Base-by-base conservation (phyloP, 2,113 vertebrate species). In the Pomatostomus ruficeps region DNA sequence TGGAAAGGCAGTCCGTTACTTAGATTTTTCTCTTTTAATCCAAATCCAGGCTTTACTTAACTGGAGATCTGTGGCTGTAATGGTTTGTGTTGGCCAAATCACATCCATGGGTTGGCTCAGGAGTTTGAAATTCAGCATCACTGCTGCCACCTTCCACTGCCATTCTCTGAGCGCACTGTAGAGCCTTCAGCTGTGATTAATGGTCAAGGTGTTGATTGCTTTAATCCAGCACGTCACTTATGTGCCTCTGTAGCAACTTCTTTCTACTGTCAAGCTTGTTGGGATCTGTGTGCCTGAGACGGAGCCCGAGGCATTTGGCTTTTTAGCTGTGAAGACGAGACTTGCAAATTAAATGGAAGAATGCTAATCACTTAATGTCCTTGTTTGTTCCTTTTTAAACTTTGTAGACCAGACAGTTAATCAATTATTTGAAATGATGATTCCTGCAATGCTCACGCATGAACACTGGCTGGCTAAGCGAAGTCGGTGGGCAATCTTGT, bases 361-460 rank as follows among this genome's bases (percentile, higher is more conserved):
- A 98, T 97, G 97, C 97, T 98, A 97, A 98, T 98, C 92, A 92
- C 95, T 90, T 91, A 25, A 83, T 93, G 98, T 97, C 98, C 98
- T 98, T 98, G 98, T 97, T 98, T 97, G 97, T 96, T 98, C 97
- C 96, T 97, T 97, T 97, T 96, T 94, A 97, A 98, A 97, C 96
- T 97, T 98, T 91, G 85, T 86, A 36, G 95, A 18, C 91, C 61
- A 77, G 98, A 98, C 98, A 98, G 97, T 93, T 98, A 98, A 98
- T 98, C 98, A 98, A 98, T 98, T 97, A 91, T 93, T 95, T 97
- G 96, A 98, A 98, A 97, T 97, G 96, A 98, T 98, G 97, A 88
- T 96, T 97, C 97, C 89, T 97, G 96, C 97, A 88, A 58, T 85
- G 94, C 91, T 97, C 96, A 94, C 96, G 85, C 94, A 91, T 96